Conservation (phyloP, 1,140 invertebrate species). For the Ptiloglossa arizonensis region DNA sequence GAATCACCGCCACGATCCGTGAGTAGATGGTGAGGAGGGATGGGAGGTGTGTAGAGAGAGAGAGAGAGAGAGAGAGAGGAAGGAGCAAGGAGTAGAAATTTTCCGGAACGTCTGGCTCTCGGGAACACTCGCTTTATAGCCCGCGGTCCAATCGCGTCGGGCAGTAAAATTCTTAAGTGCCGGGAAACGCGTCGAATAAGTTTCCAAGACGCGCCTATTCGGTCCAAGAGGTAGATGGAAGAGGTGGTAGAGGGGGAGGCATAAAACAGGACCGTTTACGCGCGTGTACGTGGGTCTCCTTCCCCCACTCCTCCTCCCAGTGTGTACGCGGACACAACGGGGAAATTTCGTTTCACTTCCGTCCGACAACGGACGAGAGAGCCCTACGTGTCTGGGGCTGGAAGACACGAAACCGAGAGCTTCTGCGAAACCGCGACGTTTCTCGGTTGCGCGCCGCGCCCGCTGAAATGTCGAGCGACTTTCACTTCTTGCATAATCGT, state of each 20-base stretch:
- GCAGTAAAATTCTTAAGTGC: conserved; percentile 35
- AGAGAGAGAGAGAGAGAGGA: no score
- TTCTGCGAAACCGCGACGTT: conserved; percentile 19
- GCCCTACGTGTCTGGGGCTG: neutral
- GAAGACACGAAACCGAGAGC: neutral
- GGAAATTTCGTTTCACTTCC: neutral
- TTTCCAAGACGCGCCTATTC: neutral
- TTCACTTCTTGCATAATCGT: conserved; percentile 43
- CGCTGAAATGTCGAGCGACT: conserved; percentile 28
- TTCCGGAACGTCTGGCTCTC: conserved; percentile 6
- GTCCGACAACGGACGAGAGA: no score
- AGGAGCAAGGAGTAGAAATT: neutral
- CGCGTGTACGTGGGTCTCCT: neutral
- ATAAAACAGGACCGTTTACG: conserved; percentile 12
- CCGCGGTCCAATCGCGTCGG: conserved; percentile 4
- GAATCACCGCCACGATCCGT: no score
- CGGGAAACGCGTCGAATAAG: conserved; percentile 14
- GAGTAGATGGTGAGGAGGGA: no score
- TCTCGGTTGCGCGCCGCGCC: neutral
- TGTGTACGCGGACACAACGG: no score
- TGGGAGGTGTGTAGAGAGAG: no score
- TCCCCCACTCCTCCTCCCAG: no score
- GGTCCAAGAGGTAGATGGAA: neutral
- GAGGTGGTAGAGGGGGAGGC: neutral
- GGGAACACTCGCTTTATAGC: conserved; percentile 7